These are phyloP conservation scores for Epistrophella euchroma DNA, from an alignment of 2,888 invertebrate genomes.

Conservation along the genomic window DNA sequence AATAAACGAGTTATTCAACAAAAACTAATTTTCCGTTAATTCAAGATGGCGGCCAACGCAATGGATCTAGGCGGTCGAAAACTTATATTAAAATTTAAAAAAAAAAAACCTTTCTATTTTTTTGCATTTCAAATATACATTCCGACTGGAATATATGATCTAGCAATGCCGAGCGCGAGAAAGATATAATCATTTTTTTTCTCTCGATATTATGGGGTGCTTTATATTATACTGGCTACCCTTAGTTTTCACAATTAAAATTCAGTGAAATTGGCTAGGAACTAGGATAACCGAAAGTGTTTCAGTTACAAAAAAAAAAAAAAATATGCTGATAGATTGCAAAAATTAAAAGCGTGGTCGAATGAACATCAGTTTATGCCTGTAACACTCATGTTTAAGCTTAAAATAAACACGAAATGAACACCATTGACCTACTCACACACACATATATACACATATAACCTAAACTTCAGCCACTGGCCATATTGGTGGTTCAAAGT, in stretches of 20 bases:
- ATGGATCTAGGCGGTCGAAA: no score
- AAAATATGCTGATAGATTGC: constrained; percentile 39
- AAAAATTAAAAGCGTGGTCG: constrained; percentile 53
- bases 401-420: constrained; percentile 65
- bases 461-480: background rate
- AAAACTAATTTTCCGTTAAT: no score
- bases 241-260: constrained; percentile 56
- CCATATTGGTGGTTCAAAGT: constrained; percentile 17
- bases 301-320: constrained; percentile 14
- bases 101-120: no score
- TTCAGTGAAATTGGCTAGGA: constrained; percentile 33
- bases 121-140: no score
- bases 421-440: constrained; percentile 59
- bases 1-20: no score
- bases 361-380: constrained; percentile 52
- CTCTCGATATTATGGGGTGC: background rate
- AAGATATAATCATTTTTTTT: background rate
- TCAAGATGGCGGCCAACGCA: no score
- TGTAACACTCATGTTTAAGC: constrained; percentile 26
- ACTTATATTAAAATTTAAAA: no score
- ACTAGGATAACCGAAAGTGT: background rate
- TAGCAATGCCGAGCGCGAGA: background rate
- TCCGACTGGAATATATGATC: no score
- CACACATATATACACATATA: background rate
- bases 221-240: background rate